phyloP scores from a whole-genome alignment of 2,797 vertebrate species.

The Chaenodraco wilsoni region DNA sequence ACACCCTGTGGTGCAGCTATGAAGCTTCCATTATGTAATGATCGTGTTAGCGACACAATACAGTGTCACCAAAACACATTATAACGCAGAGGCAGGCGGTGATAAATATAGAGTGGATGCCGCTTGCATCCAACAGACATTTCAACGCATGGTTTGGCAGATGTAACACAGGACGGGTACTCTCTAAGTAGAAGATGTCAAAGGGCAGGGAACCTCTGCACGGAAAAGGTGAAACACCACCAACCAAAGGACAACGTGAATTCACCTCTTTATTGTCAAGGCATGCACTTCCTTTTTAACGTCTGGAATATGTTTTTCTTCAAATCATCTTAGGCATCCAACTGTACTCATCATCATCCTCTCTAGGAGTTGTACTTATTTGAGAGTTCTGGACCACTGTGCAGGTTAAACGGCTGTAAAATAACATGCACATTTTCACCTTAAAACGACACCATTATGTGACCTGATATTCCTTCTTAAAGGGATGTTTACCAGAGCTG shows the following conservation, averaged over 20 bases:
- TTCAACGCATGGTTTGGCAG: background rate
- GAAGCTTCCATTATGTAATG: background rate
- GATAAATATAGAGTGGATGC: background rate
- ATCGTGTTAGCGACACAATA: background rate
- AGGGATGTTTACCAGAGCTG: no score
- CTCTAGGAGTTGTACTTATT: no score
- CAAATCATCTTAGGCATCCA: no score
- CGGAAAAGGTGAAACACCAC: no score
- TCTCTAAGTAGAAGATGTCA: no score
- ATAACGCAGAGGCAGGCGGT: conserved; percentile 1
- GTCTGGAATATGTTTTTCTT: no score
- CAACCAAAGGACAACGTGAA: no score
- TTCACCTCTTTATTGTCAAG: no score
- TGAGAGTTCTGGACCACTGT: background rate
- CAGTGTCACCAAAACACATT: background rate
- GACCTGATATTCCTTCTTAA: background rate
- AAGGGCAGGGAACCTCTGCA: no score
- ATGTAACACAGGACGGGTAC: no score
- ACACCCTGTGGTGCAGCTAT: conserved; percentile 32
- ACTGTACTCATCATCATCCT: background rate
- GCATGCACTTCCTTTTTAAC: no score
- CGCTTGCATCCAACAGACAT: background rate
- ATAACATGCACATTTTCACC: background rate
- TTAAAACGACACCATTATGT: background rate
- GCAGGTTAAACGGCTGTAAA: background rate